A percentile compares a stretch with the other conserved stretches of the same genome.
These are phyloP conservation scores for Copidosoma floridanum DNA, from an alignment of 1,140 invertebrate species.

Conservation along the genomic window DNA sequence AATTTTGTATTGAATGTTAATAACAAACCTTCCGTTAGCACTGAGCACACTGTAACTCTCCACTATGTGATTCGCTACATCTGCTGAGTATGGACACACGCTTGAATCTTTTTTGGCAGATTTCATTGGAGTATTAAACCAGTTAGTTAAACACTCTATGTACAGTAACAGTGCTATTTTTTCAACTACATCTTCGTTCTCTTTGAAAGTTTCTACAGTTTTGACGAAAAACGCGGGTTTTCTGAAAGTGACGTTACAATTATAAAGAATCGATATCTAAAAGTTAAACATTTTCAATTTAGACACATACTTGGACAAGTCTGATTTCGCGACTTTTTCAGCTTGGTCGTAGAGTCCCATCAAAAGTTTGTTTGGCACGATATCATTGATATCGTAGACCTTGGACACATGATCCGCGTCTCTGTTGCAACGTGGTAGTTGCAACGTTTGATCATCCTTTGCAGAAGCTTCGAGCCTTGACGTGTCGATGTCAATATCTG, in stretches of 20 bases:
- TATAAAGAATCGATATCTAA: neutral
- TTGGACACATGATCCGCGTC: conserved; percentile 46
- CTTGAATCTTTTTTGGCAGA: conserved; percentile 41
- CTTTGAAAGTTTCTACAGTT: conserved; percentile 29
- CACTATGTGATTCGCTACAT: conserved; percentile 47
- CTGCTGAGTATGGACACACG: conserved; percentile 36
- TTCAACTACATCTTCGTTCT: conserved; percentile 29
- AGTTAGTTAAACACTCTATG: conserved; percentile 47
- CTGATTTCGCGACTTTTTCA: conserved; percentile 29
- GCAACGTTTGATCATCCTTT: conserved; percentile 28
- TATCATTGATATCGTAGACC: conserved; percentile 54
- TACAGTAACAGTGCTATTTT: conserved; percentile 51
- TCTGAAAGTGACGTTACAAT: too few relatives aligned
- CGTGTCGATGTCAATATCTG: conserved; percentile 42
- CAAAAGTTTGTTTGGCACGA: conserved; percentile 50
- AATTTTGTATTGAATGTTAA: neutral
- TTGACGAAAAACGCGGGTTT: conserved; percentile 35
- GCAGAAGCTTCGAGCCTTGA: conserved; percentile 30
- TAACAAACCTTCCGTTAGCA: conserved; percentile 43
- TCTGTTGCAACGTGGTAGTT: conserved; percentile 53
- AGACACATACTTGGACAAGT: neutral
- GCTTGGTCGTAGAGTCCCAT: conserved; percentile 42
- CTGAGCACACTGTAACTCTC: conserved; percentile 48
- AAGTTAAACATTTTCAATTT: neutral
- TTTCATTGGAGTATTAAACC: conserved; percentile 47